Percentiles rank a stretch among this genome's conserved stretches.
phyloP scores from a whole-genome alignment of 2,113 vertebrate genomes.

The Tautogolabrus adspersus region DNA sequence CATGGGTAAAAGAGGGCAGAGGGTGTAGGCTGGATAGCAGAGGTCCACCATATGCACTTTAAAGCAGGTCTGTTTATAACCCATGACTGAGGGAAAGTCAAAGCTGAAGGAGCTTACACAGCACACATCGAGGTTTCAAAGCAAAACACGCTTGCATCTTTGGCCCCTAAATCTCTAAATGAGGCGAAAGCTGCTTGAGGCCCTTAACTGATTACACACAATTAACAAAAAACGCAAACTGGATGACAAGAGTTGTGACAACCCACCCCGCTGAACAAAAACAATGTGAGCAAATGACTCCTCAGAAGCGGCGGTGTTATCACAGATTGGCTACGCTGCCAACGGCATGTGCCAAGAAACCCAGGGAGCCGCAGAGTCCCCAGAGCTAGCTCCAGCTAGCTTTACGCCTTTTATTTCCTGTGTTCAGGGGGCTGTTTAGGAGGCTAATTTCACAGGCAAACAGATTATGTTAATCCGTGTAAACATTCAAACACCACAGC shows the following conservation, averaged over 20 bases:
- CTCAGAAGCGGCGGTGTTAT: conserved; percentile 69
- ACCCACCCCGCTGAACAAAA: conserved; percentile 60
- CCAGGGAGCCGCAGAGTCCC: conserved; percentile 70
- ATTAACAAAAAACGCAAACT: conserved; percentile 66
- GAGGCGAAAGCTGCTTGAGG: conserved; percentile 50
- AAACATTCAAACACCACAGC: conserved; percentile 86
- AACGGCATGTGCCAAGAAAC: conserved; percentile 77
- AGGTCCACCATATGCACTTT: conserved; percentile 58
- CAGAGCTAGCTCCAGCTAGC: conserved; percentile 74
- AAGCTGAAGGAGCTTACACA: background rate
- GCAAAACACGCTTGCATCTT: conserved; percentile 22
- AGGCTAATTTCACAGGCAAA: conserved; percentile 87
- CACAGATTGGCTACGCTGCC: conserved; percentile 70
- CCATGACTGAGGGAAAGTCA: conserved; percentile 43
- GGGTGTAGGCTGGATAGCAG: conserved; percentile 43
- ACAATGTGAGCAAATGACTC: conserved; percentile 62
- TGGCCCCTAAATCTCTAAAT: conserved; percentile 53
- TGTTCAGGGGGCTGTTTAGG: conserved; percentile 82
- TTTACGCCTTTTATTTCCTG: conserved; percentile 80
- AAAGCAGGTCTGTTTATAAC: conserved; percentile 55
- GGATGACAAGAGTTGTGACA: conserved; percentile 47
- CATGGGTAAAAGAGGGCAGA: conserved; percentile 47
- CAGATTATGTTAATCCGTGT: conserved; percentile 87
- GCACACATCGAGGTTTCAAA: background rate
- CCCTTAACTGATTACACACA: conserved; percentile 72